These are phyloP conservation scores for Nesoenas mayeri DNA, from an alignment of 2,113 vertebrate genomes.

Conservation along the genomic window DNA sequence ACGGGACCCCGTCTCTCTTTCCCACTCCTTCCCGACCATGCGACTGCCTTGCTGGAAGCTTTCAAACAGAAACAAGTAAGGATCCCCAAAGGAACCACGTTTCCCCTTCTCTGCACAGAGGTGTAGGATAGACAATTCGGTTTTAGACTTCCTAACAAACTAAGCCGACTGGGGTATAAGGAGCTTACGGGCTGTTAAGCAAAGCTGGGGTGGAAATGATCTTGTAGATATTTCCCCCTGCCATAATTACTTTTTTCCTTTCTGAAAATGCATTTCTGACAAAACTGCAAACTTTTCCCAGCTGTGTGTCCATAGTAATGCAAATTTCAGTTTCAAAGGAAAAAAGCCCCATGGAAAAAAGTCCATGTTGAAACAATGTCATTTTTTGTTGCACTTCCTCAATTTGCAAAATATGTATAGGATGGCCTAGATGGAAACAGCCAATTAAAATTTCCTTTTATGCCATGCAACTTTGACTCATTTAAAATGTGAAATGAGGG, in stretches of 20 bases:
- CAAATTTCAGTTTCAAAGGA: background rate
- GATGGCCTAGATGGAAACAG: background rate
- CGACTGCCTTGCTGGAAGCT: constrained; percentile 87
- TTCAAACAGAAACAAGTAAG: constrained; percentile 91
- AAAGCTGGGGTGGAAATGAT: background rate
- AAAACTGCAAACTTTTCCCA: background rate
- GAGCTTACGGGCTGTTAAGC: background rate
- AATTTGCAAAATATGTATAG: background rate
- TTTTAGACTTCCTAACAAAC: background rate
- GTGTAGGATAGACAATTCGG: background rate
- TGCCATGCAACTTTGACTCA: background rate
- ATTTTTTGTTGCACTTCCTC: background rate
- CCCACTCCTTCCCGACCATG: constrained; percentile 84
- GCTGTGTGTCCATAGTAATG: background rate
- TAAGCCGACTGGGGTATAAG: background rate
- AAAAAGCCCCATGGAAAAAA: background rate
- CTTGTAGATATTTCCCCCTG: background rate
- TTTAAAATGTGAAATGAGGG: background rate
- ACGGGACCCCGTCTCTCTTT: constrained; percentile 84
- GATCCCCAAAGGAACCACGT: background rate
- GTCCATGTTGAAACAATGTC: background rate
- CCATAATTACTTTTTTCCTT: background rate
- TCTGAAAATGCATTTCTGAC: background rate
- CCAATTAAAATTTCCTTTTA: background rate
- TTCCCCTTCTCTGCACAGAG: background rate